Conservation (phyloP, 2,888 invertebrate species). For the Celastrina argiolus region DNA sequence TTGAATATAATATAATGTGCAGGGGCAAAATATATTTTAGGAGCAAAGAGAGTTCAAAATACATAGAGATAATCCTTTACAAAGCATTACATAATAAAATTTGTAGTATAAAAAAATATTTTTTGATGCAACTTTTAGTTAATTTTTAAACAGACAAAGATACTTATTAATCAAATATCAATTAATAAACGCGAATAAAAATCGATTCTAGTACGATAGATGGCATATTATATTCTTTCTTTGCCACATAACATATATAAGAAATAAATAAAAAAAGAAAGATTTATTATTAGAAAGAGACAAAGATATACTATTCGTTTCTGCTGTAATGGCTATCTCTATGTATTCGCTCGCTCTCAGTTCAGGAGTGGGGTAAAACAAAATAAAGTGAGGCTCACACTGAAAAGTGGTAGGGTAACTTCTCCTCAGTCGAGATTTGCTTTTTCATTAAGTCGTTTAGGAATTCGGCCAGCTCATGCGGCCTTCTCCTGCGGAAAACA, state of each 20-base stretch:
- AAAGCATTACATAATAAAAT: not conserved
- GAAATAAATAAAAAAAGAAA: no score
- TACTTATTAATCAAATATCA: no score
- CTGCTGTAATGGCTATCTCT: not conserved
- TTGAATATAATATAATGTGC: slow-evolving; percentile 34
- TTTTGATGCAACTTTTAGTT: no score
- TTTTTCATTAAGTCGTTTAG: slow-evolving; percentile 73
- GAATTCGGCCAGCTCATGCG: slow-evolving; percentile 73
- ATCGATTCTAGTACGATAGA: not conserved
- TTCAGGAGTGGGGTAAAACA: slow-evolving; percentile 37
- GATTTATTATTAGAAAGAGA: no score
- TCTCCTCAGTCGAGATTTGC: slow-evolving; percentile 64
- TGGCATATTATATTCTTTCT: no score
- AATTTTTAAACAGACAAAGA: no score
- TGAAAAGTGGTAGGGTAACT: slow-evolving; percentile 78
- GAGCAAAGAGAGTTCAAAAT: slow-evolving; percentile 3
- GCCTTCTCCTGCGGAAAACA: slow-evolving; percentile 76
- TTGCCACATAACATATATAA: no score
- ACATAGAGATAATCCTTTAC: not conserved
- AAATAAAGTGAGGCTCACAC: slow-evolving; percentile 72
- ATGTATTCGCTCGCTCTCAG: not conserved
- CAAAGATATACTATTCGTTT: no score
- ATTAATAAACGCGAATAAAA: no score
- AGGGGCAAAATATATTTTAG: slow-evolving; percentile 33
- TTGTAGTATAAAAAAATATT: no score